phyloP scores from a whole-genome alignment of 2,797 vertebrate species.

The Pseudocheirus occidentalis region DNA sequence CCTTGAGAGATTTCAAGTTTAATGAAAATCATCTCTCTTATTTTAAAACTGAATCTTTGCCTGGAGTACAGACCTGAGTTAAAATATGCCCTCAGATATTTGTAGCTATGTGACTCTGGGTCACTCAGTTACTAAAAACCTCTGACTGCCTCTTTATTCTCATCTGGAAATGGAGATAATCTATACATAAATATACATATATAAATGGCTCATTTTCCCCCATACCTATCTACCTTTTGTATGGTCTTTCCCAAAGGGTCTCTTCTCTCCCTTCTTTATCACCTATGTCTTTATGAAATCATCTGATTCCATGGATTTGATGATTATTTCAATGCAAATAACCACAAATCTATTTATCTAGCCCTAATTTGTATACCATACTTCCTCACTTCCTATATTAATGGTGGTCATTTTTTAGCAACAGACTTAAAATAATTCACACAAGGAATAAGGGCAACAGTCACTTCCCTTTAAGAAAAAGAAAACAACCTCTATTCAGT shows the following conservation, averaged over 20 bases:
- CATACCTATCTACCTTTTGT: background rate
- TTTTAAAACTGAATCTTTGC: no score
- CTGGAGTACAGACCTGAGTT: no score
- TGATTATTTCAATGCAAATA: background rate
- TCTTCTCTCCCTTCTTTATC: background rate
- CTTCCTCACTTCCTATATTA: background rate
- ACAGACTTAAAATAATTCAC: background rate
- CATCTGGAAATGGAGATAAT: no score
- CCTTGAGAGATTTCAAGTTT: no score
- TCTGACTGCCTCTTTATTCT: no score
- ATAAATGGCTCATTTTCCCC: background rate
- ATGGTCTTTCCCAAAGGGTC: background rate
- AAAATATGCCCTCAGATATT: no score
- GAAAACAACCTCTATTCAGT: background rate
- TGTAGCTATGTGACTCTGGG: no score
- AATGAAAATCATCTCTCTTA: no score
- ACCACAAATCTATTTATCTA: background rate
- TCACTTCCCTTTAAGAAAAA: background rate
- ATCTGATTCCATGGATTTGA: background rate
- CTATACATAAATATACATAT: background rate
- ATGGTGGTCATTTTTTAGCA: background rate
- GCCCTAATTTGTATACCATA: background rate
- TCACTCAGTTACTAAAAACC: no score
- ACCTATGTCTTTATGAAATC: background rate
- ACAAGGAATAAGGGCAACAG: background rate